These are phyloP conservation scores for Bombycilla garrulus DNA, from an alignment of 2,113 vertebrate species.

Conservation along the genomic window DNA sequence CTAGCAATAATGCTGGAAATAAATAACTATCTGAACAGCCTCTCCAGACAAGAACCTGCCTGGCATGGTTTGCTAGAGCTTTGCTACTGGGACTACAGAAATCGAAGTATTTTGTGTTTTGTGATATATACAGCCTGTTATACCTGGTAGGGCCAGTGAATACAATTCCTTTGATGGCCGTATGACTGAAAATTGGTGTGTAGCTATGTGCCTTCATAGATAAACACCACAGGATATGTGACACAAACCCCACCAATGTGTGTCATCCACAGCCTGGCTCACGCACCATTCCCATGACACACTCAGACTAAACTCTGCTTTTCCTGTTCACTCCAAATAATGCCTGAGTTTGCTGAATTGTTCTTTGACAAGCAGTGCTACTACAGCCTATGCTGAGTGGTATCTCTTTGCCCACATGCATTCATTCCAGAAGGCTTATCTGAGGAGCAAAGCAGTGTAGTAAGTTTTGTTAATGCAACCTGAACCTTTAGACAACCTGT, in stretches of 20 bases:
- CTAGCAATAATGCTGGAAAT: background rate
- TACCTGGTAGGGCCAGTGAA: background rate
- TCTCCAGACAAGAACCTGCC: background rate
- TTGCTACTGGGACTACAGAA: background rate
- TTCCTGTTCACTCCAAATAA: background rate
- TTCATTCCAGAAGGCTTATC: background rate
- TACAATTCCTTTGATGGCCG: background rate
- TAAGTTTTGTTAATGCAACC: background rate
- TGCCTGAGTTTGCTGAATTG: background rate
- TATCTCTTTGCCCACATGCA: background rate
- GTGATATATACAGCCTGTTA: background rate
- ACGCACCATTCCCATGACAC: rapidly evolving
- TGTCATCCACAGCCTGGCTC: background rate
- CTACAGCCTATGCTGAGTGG: background rate
- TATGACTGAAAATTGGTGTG: background rate
- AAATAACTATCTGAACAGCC: conserved; percentile 27
- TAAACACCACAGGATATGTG: background rate
- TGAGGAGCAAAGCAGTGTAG: background rate
- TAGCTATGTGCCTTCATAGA: background rate
- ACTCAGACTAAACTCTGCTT: background rate
- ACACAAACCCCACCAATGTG: rapidly evolving
- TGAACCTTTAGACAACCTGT: background rate
- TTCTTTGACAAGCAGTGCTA: background rate
- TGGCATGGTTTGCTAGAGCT: background rate
- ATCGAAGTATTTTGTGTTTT: background rate